phyloP scores from a whole-genome alignment of 2,113 vertebrate species.

The Neopipo cinnamomea region DNA sequence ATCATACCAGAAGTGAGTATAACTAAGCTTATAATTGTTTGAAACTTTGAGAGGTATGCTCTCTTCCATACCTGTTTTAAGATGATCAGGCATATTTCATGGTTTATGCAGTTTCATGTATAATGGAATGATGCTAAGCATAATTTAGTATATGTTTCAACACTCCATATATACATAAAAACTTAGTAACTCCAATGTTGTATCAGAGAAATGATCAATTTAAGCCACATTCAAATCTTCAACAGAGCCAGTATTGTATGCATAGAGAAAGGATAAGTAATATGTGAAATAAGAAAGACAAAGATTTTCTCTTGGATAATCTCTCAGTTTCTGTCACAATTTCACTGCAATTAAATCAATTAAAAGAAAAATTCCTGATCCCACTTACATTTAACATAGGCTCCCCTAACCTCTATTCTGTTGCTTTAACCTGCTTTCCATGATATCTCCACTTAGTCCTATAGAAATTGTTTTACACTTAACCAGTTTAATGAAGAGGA shows the following conservation, averaged over 20 bases:
- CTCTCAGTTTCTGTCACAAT: not conserved
- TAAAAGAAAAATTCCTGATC: not conserved
- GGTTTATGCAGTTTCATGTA: not conserved
- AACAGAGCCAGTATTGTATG: not conserved
- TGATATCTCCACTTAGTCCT: not conserved
- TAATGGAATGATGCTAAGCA: not conserved
- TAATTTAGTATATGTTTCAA: rapidly evolving
- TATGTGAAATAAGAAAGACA: not conserved
- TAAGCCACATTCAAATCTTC: not conserved
- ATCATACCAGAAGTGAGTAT: not conserved
- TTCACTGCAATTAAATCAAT: not conserved
- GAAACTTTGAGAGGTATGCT: not conserved
- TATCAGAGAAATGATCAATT: not conserved
- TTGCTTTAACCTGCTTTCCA: not conserved
- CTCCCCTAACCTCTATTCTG: not conserved
- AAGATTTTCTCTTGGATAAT: not conserved
- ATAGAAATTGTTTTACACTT: not conserved
- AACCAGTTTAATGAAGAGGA: not conserved
- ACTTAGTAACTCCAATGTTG: not conserved
- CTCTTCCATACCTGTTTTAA: not conserved
- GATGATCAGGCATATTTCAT: not conserved
- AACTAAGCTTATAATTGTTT: not conserved
- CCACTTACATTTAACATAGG: not conserved
- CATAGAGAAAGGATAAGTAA: not conserved
- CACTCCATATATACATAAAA: not conserved